phyloP scores from a whole-genome alignment of 2,113 vertebrate species.

The Notarius quadriscutis region DNA sequence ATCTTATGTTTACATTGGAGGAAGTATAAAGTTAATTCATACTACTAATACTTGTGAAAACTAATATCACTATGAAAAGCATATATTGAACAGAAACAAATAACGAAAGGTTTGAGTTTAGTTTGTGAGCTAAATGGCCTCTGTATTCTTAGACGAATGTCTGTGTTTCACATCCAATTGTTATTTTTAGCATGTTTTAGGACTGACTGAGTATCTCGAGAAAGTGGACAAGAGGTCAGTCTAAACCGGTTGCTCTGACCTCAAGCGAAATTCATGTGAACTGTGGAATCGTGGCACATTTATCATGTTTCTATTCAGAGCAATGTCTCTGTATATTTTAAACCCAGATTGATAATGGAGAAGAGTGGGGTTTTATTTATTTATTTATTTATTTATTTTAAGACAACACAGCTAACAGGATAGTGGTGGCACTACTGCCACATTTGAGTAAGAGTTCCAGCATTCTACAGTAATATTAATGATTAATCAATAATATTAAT shows the following conservation, averaged over 20 bases:
- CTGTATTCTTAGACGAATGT: neutral
- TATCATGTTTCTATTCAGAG: constrained; percentile 12
- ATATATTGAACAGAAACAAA: neutral
- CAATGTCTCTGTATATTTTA: neutral
- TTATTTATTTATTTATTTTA: too few species aligned
- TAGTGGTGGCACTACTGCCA: neutral
- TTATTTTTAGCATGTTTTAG: neutral
- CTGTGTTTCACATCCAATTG: neutral
- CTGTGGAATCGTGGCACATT: neutral
- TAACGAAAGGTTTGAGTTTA: neutral
- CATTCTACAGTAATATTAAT: neutral
- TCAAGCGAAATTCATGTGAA: neutral
- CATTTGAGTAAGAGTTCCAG: neutral
- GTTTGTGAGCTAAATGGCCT: neutral
- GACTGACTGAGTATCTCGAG: neutral
- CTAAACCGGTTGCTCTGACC: neutral
- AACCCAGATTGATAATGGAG: neutral
- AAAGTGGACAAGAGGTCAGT: neutral
- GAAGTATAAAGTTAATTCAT: neutral
- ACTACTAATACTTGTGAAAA: neutral
- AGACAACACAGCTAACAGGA: neutral
- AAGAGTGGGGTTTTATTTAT: too few species aligned
- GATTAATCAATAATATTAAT: neutral
- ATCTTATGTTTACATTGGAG: neutral
- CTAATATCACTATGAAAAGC: neutral